A percentile compares a stretch with the other conserved stretches of the same genome.
Conservation (phyloP, 2,797 vertebrate species). For the Iguana delicatissima region DNA sequence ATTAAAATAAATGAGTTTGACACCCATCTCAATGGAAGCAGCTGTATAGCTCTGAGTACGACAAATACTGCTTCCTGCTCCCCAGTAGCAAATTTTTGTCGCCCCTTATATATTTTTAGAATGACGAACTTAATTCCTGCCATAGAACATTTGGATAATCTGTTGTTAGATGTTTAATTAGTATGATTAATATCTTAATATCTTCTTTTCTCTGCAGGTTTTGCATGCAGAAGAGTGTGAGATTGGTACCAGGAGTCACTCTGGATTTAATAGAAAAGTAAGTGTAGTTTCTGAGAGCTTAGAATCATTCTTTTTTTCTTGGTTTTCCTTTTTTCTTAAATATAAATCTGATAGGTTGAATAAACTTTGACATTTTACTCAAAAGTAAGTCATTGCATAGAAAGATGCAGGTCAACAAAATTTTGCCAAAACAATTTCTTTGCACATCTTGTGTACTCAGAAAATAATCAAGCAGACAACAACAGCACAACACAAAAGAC, state of each 20-base stretch:
- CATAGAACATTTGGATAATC: background rate
- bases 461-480: too few species aligned
- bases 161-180: constrained; percentile 32
- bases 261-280: constrained; percentile 99
- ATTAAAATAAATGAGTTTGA: constrained; percentile 16
- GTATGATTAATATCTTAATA: constrained; percentile 36
- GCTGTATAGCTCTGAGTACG: constrained; percentile 26
- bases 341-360: background rate
- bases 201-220: constrained; percentile 84
- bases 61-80: constrained; percentile 31
- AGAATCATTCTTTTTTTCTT: constrained; percentile 22
- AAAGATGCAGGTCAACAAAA: too few species aligned
- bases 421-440: too few species aligned
- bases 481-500: too few species aligned
- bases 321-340: background rate
- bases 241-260: constrained; percentile 96
- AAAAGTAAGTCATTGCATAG: background rate
- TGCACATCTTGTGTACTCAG: too few species aligned
- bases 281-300: constrained; percentile 65
- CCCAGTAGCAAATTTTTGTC: constrained; percentile 2
- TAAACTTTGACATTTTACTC: background rate
- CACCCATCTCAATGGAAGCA: constrained; percentile 19
- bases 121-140: constrained; percentile 38
- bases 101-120: constrained; percentile 6
- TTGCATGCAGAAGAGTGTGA: constrained; percentile 98